Evolutionary conservation across 2,797 vertebrate genomes (phyloP), one percentile per base, ranked within the genome.

Genomic region (Siniperca scherzeri): DNA sequence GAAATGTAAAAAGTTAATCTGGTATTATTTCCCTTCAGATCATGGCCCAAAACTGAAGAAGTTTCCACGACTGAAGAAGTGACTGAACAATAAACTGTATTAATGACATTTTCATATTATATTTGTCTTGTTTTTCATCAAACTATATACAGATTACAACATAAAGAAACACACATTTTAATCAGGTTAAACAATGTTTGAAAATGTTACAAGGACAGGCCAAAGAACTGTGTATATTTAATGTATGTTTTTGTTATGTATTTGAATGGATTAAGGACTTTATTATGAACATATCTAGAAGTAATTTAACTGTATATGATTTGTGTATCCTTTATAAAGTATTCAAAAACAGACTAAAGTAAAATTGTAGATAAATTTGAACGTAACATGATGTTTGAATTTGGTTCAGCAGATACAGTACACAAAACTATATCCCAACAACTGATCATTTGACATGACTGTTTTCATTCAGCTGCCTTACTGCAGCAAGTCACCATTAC

Each of bases 21-120:
- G 70, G 17, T 66, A 25, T 71, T 16, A 7, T 87, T 84, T 77
- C 55, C 33, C 77, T 87, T 52, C 56, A 94, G 91, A 92, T 84
- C 5, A 86, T 87, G 84, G 81, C 74, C 62, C 12, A 88, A 82
- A 93, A 95, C 81, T 92, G 83, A 94, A 67, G 59, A 68, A 0
- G 33, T 10, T 21, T 53, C 38, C 14, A 69, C 16, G 52, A 74
- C 12, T 7, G 7, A 82, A 48, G 52, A 73, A 55, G 25, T 36
- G 2, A 67, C 48, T 13, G 12, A 67, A 33, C 55, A 90, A 90
- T 88, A 89, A 91, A 88, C 62, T 69, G 13, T 48, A 12, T 9
- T 13, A 17, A 78, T 1, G 2, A 44, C 7, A 67, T 25, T 7
- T 56, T 3, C 36, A 42, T 30, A n/a, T 64, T 42, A 59, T 66